Base-by-base conservation (phyloP, 2,797 vertebrate species). In the Heterohyrax brucei region DNA sequence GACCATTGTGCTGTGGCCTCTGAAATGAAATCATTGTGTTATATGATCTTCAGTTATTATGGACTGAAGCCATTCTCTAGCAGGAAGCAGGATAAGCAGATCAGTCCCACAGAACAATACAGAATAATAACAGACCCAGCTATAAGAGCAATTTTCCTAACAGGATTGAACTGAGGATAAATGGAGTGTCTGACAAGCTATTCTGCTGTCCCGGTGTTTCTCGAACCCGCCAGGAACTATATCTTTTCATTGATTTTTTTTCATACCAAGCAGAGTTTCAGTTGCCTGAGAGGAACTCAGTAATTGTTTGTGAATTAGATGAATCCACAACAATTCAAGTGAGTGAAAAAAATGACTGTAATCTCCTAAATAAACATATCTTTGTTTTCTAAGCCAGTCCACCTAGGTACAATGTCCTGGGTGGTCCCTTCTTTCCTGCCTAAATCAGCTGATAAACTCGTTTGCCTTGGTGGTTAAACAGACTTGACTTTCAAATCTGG, bases 91-190 rank as follows among this genome's bases (percentile, higher is more conserved):
- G 26, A 1, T 94, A 96, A 96, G 80, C 64, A 76, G 80, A 82
- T 94, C 84, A 56, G 93, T 97, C 91, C 94, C 86, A 24, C 81
- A 90, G 81, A 96, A 95, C 96, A 96, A 91, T 87, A 91, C 53
- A 56, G 53, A 56, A 56, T 96, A 93, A 96, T 93, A 95, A 56
- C 10, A 39, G 16, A 68, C 89, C 93, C 66, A 89, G 96, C 81
- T 87, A 85, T 76, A 93, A 87, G 28, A 87, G 81, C 62, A 87
- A 77, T 96, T 96, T 95, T 96, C 89, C 84, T 95, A 96, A 94
- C 73, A 94, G 96, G 59, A 96, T 59, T 85, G 87, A 82, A 91
- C 93, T 39, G 64, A 87, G 89, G 78, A 88, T 92, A 91, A 96
- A 95, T 48, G 64, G 59, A 53, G 78, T 61, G 7, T 86, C 70